Evolutionary conservation across 2,797 vertebrate species (phyloP), one percentile per base, ranked within the genome.

Genomic region (Gymnopithys bicolor): DNA sequence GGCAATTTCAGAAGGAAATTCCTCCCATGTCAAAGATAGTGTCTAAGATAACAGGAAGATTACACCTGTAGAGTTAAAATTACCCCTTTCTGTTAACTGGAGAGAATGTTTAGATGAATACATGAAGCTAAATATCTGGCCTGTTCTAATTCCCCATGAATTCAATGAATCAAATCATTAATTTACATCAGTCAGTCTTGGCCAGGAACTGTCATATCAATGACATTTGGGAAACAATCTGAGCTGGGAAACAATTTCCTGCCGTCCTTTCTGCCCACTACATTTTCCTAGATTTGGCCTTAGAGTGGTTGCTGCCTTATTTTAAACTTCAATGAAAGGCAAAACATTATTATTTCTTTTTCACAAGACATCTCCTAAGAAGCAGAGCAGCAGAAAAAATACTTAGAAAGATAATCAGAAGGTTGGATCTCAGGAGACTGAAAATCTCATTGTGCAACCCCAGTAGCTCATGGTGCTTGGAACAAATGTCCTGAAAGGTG

Each of bases 31-130:
- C 7, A 5, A 51, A 80, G 46, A 46, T 27, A 46, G 17, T 43
- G 49, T 77, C 89, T 64, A 60, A 87, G 46, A 74, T 74, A 85
- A 94, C 45, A 80, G 35, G 84, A 91, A 74, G 69, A 89, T 89
- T 89, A 52, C 33, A 37, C 41, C 56, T 76, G 35, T 68, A 74
- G 56, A 74, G 64, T 53, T 64, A 67, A 84, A 92, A 77, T 87
- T 83, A 55, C 63, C 53, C n/a, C 53, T 58, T 89, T 91, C 77
- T 84, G 43, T 73, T 86, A 88, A 71, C 66, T 51, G 73, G 52
- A 49, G 62, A 64, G 77, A 87, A 53, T 64, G 71, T 86, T 94
- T 78, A 69, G 84, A 90, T n/a, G 84, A 94, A 55, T 48, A 55
- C 48, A 21, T 25, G 55, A 69, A 71, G 13, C 4, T 66, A 70